These are phyloP conservation scores for Drosophila borborema DNA, from an alignment of 2,888 invertebrate species.

Conservation along the genomic window DNA sequence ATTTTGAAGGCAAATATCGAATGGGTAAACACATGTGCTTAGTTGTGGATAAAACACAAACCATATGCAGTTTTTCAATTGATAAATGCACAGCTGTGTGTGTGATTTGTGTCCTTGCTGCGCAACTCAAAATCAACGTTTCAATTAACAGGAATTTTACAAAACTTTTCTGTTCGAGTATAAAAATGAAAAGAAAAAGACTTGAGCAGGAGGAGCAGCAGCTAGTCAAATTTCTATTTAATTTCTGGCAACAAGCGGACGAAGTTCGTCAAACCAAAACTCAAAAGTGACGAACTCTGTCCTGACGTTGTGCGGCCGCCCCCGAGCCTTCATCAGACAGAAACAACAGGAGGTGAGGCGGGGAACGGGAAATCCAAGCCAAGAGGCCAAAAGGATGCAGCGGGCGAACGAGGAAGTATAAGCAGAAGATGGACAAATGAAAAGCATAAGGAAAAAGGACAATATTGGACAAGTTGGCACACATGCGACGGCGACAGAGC, in stretches of 20 bases:
- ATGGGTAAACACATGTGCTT: not conserved
- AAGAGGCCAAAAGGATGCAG: slow-evolving; percentile 36
- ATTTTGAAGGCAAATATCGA: slow-evolving; percentile 11
- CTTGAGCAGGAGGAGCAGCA: slow-evolving; percentile 18
- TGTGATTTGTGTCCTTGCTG: slow-evolving; percentile 12
- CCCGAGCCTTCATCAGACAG: slow-evolving; percentile 53
- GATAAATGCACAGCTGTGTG: not conserved
- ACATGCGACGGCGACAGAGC: slow-evolving; percentile 43
- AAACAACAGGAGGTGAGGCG: slow-evolving; percentile 42
- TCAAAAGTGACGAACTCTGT: slow-evolving; percentile 74
- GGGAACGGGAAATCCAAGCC: slow-evolving; percentile 16
- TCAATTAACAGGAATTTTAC: slow-evolving; percentile 70
- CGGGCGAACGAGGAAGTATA: slow-evolving; percentile 38
- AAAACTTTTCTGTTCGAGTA: slow-evolving; percentile 49
- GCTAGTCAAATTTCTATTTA: slow-evolving; percentile 55
- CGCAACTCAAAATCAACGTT: slow-evolving; percentile 66
- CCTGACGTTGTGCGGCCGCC: slow-evolving; percentile 4
- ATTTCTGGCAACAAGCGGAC: slow-evolving; percentile 50
- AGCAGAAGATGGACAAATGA: slow-evolving; percentile 76
- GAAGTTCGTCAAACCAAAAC: slow-evolving; percentile 74
- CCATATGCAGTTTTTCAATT: slow-evolving; percentile 16
- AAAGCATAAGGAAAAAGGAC: slow-evolving; percentile 79
- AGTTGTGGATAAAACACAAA: not conserved
- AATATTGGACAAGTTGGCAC: slow-evolving; percentile 75
- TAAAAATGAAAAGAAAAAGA: slow-evolving; percentile 9